phyloP scores from a whole-genome alignment of 2,888 invertebrate species.

The Tinea pellionella region DNA sequence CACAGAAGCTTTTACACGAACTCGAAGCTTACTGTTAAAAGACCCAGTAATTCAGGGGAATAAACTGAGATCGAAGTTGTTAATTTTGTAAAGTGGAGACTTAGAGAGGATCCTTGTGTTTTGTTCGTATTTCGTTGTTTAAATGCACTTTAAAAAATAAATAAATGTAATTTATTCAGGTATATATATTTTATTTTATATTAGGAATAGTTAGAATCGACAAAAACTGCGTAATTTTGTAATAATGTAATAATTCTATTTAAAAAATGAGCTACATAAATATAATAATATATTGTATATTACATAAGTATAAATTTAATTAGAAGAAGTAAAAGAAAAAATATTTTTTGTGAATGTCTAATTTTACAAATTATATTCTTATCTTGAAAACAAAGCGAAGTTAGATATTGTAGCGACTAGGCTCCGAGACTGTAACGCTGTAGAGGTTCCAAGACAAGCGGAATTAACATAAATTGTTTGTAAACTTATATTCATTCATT shows the following conservation, averaged over 20 bases:
- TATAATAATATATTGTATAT: no score
- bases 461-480: slow-evolving; percentile 12
- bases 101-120: not conserved
- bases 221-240: no score
- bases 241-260: no score
- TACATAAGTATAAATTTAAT: not conserved
- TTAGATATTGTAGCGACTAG: not conserved
- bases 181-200: not conserved
- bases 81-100: slow-evolving; percentile 7
- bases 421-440: no score
- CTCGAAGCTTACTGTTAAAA: not conserved
- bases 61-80: slow-evolving; percentile 7
- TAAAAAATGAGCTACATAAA: no score
- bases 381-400: not conserved
- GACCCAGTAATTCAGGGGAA: slow-evolving; percentile 1
- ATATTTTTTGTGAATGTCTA: not conserved
- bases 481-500: slow-evolving; percentile 11
- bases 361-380: not conserved
- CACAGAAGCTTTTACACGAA: not conserved
- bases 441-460: slow-evolving; percentile 1
- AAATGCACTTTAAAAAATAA: not conserved
- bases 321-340: not conserved
- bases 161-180: not conserved
- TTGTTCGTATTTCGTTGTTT: not conserved
- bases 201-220: no score